Evolutionary conservation across 2,113 vertebrate genomes (phyloP).

Genomic region (Macaca mulatta): DNA sequence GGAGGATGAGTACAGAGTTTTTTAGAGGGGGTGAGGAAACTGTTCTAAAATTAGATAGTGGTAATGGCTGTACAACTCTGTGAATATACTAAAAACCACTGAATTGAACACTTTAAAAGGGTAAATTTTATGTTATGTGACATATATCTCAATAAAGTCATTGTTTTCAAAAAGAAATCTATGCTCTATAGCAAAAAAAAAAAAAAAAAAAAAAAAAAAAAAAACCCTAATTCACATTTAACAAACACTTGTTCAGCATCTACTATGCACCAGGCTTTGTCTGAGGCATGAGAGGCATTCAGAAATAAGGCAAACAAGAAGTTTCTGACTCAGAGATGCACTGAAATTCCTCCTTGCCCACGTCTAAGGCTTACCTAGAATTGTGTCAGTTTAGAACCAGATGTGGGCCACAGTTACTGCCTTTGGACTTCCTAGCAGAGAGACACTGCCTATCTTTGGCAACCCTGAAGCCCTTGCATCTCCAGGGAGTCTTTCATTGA

Average conservation of each 20-base stretch:
- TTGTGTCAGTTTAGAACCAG: not conserved
- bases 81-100: not conserved
- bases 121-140: not conserved
- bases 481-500: conserved; percentile 34
- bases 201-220: not conserved
- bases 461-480: conserved; percentile 48
- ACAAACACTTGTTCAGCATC: not conserved
- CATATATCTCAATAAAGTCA: not conserved
- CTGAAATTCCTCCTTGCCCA: not conserved
- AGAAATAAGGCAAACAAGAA: not conserved
- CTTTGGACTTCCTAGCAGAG: conserved; percentile 52
- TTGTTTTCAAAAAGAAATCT: not conserved
- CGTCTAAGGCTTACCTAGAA: not conserved
- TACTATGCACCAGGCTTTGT: not conserved
- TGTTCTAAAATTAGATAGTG: conserved; percentile 49
- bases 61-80: not conserved
- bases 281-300: not conserved
- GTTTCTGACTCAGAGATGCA: not conserved
- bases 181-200: not conserved
- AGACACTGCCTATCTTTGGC: conserved; percentile 39
- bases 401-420: not conserved
- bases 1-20: not conserved
- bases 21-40: not conserved
- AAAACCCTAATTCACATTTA: not conserved
- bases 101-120: not conserved